Conservation (phyloP, 2,888 invertebrate genomes). For the Halocaridina rubra region DNA sequence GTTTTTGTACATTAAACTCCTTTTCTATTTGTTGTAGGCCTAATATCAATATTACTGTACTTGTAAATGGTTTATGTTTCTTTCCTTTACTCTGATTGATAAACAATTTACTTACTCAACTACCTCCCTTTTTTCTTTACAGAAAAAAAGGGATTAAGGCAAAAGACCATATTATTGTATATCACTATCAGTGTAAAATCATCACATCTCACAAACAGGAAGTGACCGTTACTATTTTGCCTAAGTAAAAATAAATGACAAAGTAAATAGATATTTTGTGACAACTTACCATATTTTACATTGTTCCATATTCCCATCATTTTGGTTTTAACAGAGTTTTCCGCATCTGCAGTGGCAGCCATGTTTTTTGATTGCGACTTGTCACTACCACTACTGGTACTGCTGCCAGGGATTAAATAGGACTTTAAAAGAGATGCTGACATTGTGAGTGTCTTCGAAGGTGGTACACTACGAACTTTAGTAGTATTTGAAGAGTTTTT, state of each 20-base stretch:
- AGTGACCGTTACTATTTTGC: background rate
- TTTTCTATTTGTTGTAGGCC: no score
- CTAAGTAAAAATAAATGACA: background rate
- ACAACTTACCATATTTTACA: constrained; percentile 81
- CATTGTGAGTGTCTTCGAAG: constrained; percentile 41
- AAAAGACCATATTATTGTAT: background rate
- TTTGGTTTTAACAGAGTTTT: constrained; percentile 77
- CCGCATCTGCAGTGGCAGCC: constrained; percentile 35
- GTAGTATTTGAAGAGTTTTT: background rate
- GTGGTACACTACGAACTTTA: constrained; percentile 29
- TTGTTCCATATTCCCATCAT: constrained; percentile 92
- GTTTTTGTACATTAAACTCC: no score
- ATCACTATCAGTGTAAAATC: background rate
- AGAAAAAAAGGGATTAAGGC: background rate
- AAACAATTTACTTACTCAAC: no score
- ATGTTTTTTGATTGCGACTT: constrained; percentile 24
- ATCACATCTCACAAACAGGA: background rate
- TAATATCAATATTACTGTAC: no score
- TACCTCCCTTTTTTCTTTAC: background rate
- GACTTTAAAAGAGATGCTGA: constrained; percentile 45
- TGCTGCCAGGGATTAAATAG: constrained; percentile 31
- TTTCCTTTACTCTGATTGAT: no score
- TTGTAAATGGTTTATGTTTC: no score
- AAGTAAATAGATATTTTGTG: background rate
- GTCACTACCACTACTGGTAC: no score